Percentiles rank a stretch among this genome's conserved stretches.
These are phyloP conservation scores for Strongylocentrotus purpuratus DNA, from an alignment of 35 echinoderm and acorn worm genomes.

Conservation along the genomic window DNA sequence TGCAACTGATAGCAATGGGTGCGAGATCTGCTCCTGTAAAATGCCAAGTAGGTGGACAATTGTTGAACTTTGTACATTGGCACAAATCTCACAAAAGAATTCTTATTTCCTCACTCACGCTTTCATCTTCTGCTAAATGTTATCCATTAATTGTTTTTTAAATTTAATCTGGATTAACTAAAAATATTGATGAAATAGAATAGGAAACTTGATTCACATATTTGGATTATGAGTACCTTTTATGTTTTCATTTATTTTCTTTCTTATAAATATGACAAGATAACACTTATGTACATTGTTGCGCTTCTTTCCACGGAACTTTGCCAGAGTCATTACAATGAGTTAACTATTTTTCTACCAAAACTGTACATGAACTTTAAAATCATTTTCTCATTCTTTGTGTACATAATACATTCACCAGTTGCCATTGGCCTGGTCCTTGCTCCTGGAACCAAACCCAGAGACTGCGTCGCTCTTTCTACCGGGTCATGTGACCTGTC, in stretches of 20 bases:
- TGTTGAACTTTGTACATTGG: background rate
- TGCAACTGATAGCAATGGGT: constrained; percentile 45
- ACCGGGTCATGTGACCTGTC: background rate
- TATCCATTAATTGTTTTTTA: background rate
- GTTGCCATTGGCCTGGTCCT: constrained; percentile 18
- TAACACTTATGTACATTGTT: too few relatives aligned
- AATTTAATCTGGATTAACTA: background rate
- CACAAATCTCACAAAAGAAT: background rate
- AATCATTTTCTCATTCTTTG: background rate
- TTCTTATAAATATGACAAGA: too few relatives aligned
- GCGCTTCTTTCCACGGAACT: too few relatives aligned
- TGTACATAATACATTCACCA: background rate
- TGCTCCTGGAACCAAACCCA: background rate
- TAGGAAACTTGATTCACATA: background rate
- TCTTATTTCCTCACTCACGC: background rate
- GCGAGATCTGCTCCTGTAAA: constrained; percentile 62
- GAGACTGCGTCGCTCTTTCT: constrained; percentile 1
- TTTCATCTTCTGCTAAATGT: background rate
- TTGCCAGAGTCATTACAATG: too few relatives aligned
- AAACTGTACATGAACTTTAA: too few relatives aligned
- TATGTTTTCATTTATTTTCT: too few relatives aligned
- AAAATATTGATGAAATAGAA: background rate
- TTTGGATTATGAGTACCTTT: too few relatives aligned
- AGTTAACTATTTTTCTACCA: too few relatives aligned
- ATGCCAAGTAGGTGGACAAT: constrained; percentile 48